Percentiles rank a stretch among this genome's conserved stretches.
phyloP scores from a whole-genome alignment of 2,113 vertebrate genomes.

The Daboia siamensis region DNA sequence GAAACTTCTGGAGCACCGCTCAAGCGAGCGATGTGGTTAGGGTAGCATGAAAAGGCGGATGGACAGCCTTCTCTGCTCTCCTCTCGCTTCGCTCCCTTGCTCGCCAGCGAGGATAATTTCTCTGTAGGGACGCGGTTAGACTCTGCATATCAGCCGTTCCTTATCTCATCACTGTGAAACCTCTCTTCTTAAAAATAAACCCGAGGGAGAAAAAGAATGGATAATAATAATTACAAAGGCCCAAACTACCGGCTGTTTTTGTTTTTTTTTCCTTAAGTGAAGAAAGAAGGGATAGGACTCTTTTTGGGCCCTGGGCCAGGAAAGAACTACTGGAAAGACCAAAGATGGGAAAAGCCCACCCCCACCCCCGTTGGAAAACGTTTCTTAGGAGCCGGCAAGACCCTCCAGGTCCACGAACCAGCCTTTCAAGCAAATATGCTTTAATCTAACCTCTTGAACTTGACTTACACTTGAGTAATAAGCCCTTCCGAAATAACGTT shows the following conservation, averaged over 20 bases:
- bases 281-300: background rate
- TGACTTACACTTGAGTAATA: background rate
- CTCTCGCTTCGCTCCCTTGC: background rate
- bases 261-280: background rate
- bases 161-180: background rate
- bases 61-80: background rate
- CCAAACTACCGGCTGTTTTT: background rate
- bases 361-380: background rate
- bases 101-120: background rate
- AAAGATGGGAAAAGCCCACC: background rate
- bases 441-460: background rate
- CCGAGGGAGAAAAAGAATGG: background rate
- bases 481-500: background rate
- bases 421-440: background rate
- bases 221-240: background rate
- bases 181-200: background rate
- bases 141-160: background rate
- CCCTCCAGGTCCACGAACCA: background rate
- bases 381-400: background rate
- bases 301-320: background rate
- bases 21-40: background rate
- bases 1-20: background rate
- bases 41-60: background rate
- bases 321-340: background rate
- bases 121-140: no score